Evolutionary conservation across 2,888 invertebrate genomes (phyloP).

Genomic region (Cryptosula pallasiana): DNA sequence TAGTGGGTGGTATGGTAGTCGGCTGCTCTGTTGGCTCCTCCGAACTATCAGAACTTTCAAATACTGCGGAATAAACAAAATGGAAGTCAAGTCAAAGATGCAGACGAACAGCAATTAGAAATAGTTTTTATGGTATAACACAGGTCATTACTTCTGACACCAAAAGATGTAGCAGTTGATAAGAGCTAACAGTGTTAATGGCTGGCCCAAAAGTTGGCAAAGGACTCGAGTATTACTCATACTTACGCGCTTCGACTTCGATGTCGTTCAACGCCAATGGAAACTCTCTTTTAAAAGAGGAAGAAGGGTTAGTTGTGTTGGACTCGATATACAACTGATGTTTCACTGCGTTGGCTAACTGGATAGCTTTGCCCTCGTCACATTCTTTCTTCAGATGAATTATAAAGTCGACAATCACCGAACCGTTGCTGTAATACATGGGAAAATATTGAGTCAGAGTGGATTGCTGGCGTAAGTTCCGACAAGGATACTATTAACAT

Average conservation of each 20-base stretch:
- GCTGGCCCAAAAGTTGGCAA: too few relatives aligned
- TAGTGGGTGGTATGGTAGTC: neutral
- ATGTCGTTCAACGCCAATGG: neutral
- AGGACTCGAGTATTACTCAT: too few relatives aligned
- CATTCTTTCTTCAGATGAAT: conserved; percentile 14
- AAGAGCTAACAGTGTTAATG: too few relatives aligned
- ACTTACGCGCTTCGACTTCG: neutral
- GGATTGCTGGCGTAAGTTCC: too few relatives aligned
- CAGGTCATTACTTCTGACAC: too few relatives aligned
- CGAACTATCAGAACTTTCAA: neutral
- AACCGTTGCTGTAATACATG: neutral
- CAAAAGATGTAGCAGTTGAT: too few relatives aligned
- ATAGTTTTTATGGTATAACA: too few relatives aligned
- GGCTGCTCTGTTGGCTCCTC: neutral
- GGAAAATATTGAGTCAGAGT: too few relatives aligned
- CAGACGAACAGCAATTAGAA: too few relatives aligned
- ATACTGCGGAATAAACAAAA: neutral
- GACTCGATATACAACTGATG: neutral
- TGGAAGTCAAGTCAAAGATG: too few relatives aligned
- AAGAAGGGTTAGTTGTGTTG: neutral
- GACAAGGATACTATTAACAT: too few relatives aligned
- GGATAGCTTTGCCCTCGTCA: neutral
- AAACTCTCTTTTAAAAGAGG: neutral
- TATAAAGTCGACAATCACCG: conserved; percentile 17
- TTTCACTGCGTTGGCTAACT: neutral